These are phyloP conservation scores for Chionoecetes opilio DNA, from an alignment of 1,140 invertebrate species.

Conservation along the genomic window DNA sequence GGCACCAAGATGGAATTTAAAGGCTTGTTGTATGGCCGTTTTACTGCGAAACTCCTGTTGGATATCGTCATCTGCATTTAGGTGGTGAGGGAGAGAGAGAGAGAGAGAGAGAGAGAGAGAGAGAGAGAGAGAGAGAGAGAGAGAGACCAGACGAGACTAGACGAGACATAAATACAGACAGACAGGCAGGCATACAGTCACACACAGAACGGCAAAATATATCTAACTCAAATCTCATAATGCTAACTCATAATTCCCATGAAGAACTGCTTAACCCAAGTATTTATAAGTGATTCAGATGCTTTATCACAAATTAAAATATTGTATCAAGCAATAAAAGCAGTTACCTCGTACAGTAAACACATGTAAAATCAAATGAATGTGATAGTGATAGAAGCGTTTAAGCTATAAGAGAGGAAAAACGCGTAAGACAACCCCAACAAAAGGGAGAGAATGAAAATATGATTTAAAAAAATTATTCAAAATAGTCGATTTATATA, in stretches of 20 bases:
- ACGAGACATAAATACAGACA: too few relatives aligned
- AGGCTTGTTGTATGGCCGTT: conserved; percentile 3
- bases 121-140: conserved; percentile 51
- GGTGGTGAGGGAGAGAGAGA: background rate
- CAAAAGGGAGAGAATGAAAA: background rate
- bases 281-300: too few relatives aligned
- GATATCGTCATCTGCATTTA: background rate
- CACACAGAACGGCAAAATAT: background rate
- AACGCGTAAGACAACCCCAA: background rate
- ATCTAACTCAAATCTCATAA: too few relatives aligned
- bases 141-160: background rate
- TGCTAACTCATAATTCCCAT: too few relatives aligned
- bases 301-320: too few relatives aligned
- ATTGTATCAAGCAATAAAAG: too few relatives aligned
- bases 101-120: conserved; percentile 5
- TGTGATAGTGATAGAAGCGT: too few relatives aligned
- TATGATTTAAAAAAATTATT: background rate
- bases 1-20: conserved; percentile 16
- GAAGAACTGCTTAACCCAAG: too few relatives aligned
- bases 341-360: too few relatives aligned
- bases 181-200: too few relatives aligned
- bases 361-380: background rate
- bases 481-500: background rate
- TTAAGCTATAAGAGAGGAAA: too few relatives aligned
- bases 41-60: conserved; percentile 1